Percentiles rank a stretch among this genome's conserved stretches.
phyloP scores from a whole-genome alignment of 2,797 vertebrate genomes.

The Octomys mimax region DNA sequence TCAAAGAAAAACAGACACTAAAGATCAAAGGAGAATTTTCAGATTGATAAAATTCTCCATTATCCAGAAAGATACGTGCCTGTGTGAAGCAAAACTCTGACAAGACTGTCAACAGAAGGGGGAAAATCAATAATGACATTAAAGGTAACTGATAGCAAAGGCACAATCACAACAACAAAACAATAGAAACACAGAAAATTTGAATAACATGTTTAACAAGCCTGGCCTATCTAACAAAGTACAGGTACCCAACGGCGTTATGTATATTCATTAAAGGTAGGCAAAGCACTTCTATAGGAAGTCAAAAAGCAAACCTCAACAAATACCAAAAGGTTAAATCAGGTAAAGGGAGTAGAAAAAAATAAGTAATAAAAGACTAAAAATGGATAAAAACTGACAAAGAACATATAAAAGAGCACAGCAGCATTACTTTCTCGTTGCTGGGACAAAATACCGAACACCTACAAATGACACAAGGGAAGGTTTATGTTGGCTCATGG shows the following conservation, averaged over 20 bases:
- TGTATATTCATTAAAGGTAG: not conserved
- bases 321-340: not conserved
- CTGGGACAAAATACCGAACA: not conserved
- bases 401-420: not conserved
- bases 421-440: not conserved
- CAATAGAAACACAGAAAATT: not conserved
- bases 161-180: not conserved
- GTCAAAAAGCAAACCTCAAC: not conserved
- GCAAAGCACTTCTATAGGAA: not conserved
- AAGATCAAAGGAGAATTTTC: not conserved
- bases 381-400: not conserved
- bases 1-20: not conserved
- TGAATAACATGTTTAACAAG: not conserved
- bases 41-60: not conserved
- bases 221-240: not conserved
- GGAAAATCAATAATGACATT: not conserved
- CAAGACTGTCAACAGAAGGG: not conserved
- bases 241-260: not conserved
- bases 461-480: not conserved
- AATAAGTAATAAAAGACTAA: not conserved
- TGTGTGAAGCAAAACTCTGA: conserved; percentile 20
- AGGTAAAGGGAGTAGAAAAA: not conserved
- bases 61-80: not conserved
- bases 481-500: not conserved
- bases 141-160: not conserved